Percentiles rank a stretch among this genome's conserved stretches.
These are phyloP conservation scores for Triplophysa tibetana DNA, from an alignment of 2,113 vertebrate species.

Conservation along the genomic window DNA sequence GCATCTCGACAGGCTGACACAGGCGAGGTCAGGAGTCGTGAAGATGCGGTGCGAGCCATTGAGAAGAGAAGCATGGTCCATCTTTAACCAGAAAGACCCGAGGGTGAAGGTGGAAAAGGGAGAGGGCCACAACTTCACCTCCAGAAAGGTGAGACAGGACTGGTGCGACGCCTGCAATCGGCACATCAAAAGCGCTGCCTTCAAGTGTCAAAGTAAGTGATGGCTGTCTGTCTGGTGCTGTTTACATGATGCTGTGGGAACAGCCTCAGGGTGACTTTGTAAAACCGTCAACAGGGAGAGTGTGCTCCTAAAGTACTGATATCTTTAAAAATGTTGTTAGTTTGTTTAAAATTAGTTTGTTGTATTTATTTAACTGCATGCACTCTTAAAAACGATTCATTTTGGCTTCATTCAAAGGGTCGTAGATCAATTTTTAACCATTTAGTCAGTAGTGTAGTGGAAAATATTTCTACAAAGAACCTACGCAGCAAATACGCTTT, in stretches of 20 bases:
- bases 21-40: constrained; percentile 72
- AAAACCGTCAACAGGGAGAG: background rate
- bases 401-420: too few relatives aligned
- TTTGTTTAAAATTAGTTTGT: too few relatives aligned
- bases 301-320: too few relatives aligned
- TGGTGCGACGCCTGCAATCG: constrained; percentile 88
- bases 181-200: constrained; percentile 74
- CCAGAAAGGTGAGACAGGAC: constrained; percentile 68
- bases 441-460: too few relatives aligned
- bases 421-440: too few relatives aligned
- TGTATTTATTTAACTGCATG: too few relatives aligned
- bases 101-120: constrained; percentile 75
- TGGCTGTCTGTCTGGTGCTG: background rate
- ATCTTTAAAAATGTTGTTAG: too few relatives aligned
- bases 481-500: too few relatives aligned
- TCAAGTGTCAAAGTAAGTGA: constrained; percentile 86
- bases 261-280: background rate
- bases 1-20: constrained; percentile 68
- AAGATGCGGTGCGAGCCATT: constrained; percentile 70
- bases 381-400: too few relatives aligned
- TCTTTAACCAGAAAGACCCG: constrained; percentile 78
- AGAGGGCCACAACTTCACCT: constrained; percentile 80
- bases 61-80: constrained; percentile 84
- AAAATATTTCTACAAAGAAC: too few relatives aligned
- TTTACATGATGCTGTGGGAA: background rate